Percentiles rank a stretch among this genome's conserved stretches.
These are phyloP conservation scores for Sarotherodon lohbergeri DNA, from an alignment of 2,113 vertebrate genomes.

Conservation along the genomic window DNA sequence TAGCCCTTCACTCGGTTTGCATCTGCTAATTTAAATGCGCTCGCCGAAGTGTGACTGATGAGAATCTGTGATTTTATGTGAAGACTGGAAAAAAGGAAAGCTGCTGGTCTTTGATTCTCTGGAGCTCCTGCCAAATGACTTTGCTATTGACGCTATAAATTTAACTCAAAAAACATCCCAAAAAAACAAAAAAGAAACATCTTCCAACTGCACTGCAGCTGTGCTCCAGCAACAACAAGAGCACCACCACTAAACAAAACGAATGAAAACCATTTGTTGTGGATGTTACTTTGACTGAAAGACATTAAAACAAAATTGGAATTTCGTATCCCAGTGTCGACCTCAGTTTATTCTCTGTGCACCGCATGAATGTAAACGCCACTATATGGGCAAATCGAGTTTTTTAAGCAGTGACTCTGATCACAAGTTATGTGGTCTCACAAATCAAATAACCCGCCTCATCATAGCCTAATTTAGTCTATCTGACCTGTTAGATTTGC, in stretches of 20 bases:
- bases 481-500: background rate
- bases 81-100: background rate
- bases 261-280: background rate
- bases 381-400: background rate
- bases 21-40: background rate
- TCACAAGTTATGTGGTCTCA: background rate
- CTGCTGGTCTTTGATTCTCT: background rate
- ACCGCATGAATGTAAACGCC: background rate
- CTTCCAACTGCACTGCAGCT: background rate
- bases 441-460: background rate
- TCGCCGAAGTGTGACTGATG: fast-evolving
- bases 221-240: background rate
- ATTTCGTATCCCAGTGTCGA: background rate
- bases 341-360: background rate
- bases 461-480: slow-evolving; percentile 31
- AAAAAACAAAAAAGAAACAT: background rate
- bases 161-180: fast-evolving
- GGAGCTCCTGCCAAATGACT: background rate
- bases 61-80: background rate
- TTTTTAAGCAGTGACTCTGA: background rate
- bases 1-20: background rate
- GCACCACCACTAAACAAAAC: background rate
- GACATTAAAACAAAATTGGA: background rate
- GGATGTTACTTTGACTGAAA: background rate
- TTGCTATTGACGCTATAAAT: background rate